Evolutionary conservation across 2,113 vertebrate genomes (phyloP).

Genomic region (Calyptomena viridis): DNA sequence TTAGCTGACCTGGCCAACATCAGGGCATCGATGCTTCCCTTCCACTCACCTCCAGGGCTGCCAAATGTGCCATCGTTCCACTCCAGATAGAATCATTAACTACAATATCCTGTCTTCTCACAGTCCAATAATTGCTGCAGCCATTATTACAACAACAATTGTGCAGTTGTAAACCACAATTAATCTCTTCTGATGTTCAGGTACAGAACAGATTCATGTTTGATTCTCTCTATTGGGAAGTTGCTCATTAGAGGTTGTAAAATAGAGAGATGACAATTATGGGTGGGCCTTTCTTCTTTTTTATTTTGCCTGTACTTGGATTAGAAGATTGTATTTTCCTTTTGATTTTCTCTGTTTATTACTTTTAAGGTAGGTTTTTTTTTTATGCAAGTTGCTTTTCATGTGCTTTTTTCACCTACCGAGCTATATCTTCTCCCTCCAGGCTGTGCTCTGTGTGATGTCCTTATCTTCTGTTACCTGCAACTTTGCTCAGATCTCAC

Average conservation of each 20-base stretch:
- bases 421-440: background rate
- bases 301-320: background rate
- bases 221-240: constrained; percentile 10
- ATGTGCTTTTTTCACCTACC: background rate
- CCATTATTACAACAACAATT: too few species aligned
- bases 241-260: constrained; percentile 18
- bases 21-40: background rate
- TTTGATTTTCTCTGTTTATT: constrained; percentile 17
- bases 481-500: background rate
- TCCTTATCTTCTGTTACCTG: background rate
- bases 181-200: constrained; percentile 18
- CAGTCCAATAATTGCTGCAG: constrained; percentile 12
- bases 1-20: background rate
- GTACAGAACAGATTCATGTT: background rate
- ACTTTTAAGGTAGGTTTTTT: background rate
- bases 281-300: background rate
- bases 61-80: background rate
- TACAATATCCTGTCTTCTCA: background rate
- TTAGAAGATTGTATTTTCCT: background rate
- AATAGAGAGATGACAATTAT: background rate
- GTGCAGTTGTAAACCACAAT: background rate
- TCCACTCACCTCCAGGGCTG: background rate
- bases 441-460: background rate
- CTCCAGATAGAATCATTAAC: constrained; percentile 37
- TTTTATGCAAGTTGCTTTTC: background rate